Evolutionary conservation across 2,113 vertebrate species (phyloP).

Genomic region (Hippolais icterina): DNA sequence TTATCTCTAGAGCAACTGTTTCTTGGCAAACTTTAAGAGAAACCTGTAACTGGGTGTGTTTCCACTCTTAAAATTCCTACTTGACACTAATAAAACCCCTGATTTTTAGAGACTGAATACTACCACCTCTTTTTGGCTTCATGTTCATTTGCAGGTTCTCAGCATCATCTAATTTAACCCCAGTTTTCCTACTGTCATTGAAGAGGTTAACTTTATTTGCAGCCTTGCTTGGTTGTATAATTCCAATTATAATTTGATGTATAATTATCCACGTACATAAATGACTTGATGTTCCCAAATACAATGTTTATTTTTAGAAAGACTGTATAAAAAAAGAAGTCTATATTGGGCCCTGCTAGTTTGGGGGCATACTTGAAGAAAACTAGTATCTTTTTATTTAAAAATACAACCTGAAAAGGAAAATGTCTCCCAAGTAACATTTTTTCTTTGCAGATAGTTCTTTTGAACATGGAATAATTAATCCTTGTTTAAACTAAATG

Average conservation of each 20-base stretch:
- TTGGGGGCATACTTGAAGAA: neutral
- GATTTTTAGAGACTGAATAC: neutral
- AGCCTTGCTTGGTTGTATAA: neutral
- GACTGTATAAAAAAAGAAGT: neutral
- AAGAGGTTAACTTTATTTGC: neutral
- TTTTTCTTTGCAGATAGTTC: neutral
- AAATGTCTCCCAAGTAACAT: neutral
- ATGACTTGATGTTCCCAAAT: neutral
- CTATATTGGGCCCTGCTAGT: neutral
- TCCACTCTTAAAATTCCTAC: neutral
- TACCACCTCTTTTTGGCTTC: neutral
- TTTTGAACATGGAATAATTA: neutral
- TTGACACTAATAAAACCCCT: neutral
- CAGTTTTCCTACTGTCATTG: neutral
- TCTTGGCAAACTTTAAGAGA: neutral
- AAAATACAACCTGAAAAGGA: neutral
- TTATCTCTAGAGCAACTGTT: slow-evolving; percentile 28
- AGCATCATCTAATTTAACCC: neutral
- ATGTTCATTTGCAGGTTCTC: neutral
- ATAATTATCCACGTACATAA: neutral
- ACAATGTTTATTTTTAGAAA: neutral
- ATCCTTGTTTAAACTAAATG: neutral
- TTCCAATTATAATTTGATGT: neutral
- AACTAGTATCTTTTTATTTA: neutral
- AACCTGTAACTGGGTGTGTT: neutral